Base-by-base conservation (phyloP, 2,797 vertebrate genomes). In the Falco naumanni region DNA sequence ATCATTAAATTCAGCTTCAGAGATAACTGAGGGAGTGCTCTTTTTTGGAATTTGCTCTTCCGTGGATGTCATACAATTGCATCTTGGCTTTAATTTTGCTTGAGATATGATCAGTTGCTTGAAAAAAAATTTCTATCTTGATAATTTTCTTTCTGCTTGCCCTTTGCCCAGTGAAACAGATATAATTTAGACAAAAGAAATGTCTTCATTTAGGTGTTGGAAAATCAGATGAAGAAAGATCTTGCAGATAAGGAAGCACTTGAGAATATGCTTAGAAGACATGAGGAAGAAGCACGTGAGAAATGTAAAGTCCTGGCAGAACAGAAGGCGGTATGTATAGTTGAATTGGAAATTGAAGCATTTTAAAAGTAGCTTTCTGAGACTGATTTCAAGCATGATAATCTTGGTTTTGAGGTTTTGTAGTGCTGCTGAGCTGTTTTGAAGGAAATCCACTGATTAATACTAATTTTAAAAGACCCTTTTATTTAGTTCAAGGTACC, bases 241-340 rank as follows among this genome's bases (percentile, higher is more conserved):
- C 93, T 99, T 91, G 98, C 99, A 7, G 99, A 99, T 96, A 99
- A 99, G 91, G 99, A 99, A 86, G 98, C 98, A n/a, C 98, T 99
- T 17, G 99, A 99, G 96, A 98, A 98, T 60, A 98, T 98, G 93
- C 98, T 99, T 92, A 98, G 98, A 90, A 98, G 99, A 93, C 99
- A 99, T 11, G 99, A 99, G 94, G 99, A 99, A 84, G 99, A 99
- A 90, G 98, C 99, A 16, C 98, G 98, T 13, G 99, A 99, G 95
- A 99, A 99, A 93, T 99, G 99, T 98, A 99, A 99, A 97, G 98
- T 99, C 72, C 98, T 99, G 96, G 98, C 99, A 43, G 99, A 99
- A 95, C 99, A 99, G 98, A 99, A 99, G 98, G 99, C 99, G 86
- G 99, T 99, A 98, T 97, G 99, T 98, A 18, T 7, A 60, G 53